phyloP scores from a whole-genome alignment of 2,888 invertebrate genomes.

The Drosophila infuscata region DNA sequence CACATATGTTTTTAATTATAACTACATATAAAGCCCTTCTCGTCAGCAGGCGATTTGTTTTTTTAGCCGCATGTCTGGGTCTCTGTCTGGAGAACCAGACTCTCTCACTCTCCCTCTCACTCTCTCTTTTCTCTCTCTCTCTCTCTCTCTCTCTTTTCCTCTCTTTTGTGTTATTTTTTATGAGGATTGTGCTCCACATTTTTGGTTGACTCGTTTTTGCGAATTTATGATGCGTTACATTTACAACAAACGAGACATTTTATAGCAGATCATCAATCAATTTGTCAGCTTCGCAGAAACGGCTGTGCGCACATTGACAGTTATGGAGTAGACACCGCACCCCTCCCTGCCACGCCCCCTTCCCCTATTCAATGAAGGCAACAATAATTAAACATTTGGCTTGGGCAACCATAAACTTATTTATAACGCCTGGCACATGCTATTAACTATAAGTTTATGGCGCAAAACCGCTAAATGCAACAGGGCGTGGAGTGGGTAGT shows the following conservation, averaged over 20 bases:
- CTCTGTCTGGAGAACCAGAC: constrained; percentile 20
- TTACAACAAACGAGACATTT: constrained; percentile 84
- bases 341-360: constrained; percentile 24
- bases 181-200: constrained; percentile 49
- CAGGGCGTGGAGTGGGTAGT: not conserved
- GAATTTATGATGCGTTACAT: constrained; percentile 83
- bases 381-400: constrained; percentile 73
- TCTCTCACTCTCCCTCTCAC: constrained; percentile 10
- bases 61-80: constrained; percentile 41
- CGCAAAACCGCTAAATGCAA: constrained; percentile 65
- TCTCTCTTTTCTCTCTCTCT: constrained; percentile 8
- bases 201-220: constrained; percentile 55
- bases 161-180: constrained; percentile 7
- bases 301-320: constrained; percentile 65
- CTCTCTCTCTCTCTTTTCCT: not conserved
- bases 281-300: constrained; percentile 75
- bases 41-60: constrained; percentile 18
- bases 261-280: constrained; percentile 84
- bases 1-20: constrained; percentile 80
- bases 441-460: constrained; percentile 73
- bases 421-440: constrained; percentile 66
- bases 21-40: constrained; percentile 15
- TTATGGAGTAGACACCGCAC: constrained; percentile 36
- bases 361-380: constrained; percentile 18
- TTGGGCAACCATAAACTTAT: constrained; percentile 59